Conservation (phyloP, 2,797 vertebrate genomes). For the Myotis myotis region DNA sequence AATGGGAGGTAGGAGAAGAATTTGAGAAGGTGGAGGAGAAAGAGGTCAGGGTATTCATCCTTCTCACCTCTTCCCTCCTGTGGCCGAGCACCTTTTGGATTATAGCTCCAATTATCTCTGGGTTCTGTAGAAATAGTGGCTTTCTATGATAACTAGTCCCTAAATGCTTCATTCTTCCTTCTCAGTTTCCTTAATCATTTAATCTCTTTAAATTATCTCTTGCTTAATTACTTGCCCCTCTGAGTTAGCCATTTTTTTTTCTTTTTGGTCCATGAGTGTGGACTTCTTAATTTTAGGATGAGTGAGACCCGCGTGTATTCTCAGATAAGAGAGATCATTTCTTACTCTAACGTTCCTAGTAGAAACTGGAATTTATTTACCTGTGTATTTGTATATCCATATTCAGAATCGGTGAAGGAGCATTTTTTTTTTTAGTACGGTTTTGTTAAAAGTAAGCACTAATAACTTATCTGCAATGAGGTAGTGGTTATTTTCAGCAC, state of each 20-base stretch:
- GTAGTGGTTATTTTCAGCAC: background rate
- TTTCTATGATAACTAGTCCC: background rate
- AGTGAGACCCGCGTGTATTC: background rate
- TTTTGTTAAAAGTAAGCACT: background rate
- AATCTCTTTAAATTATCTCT: background rate
- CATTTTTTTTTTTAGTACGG: background rate
- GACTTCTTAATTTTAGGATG: background rate
- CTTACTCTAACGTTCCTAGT: background rate
- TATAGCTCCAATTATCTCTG: background rate
- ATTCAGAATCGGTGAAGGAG: background rate
- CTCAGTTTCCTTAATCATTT: background rate
- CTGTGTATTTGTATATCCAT: background rate
- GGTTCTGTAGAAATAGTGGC: background rate
- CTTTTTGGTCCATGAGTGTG: background rate
- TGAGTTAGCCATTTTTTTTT: background rate
- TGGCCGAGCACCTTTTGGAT: too few relatives aligned
- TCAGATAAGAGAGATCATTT: background rate
- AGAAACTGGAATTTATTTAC: background rate
- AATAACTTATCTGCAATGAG: background rate
- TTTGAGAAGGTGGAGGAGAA: background rate
- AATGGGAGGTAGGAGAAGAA: background rate
- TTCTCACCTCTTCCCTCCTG: background rate
- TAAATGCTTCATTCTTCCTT: background rate
- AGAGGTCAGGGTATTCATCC: background rate
- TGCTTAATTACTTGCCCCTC: background rate